These are phyloP conservation scores for Gadopsis bispinosus DNA, from an alignment of 2,797 vertebrate genomes.

Conservation along the genomic window DNA sequence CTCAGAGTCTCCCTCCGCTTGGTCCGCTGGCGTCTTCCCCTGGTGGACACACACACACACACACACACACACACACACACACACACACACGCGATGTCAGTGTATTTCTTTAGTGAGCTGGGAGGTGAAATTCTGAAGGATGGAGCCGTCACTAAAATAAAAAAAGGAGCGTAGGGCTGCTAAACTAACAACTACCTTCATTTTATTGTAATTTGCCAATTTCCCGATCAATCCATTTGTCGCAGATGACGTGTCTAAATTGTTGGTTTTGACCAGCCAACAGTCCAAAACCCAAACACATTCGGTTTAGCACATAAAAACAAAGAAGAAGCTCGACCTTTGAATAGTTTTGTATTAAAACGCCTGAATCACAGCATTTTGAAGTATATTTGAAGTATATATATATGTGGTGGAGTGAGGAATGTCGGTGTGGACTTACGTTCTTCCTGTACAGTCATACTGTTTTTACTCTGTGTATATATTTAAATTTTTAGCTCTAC, in stretches of 20 bases:
- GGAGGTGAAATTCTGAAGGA: too few species aligned
- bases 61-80: constrained; percentile 13
- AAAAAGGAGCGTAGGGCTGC: neutral
- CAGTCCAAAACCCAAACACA: neutral
- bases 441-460: too few species aligned
- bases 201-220: neutral
- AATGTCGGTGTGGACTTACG: too few species aligned
- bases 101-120: too few species aligned
- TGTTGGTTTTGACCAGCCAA: neutral
- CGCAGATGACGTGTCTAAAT: neutral
- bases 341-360: too few species aligned
- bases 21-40: constrained; percentile 94
- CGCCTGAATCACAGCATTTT: too few species aligned
- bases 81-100: neutral
- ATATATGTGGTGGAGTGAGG: too few species aligned
- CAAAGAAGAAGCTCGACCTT: neutral
- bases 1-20: constrained; percentile 91
- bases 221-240: neutral
- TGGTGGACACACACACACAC: constrained; percentile 59
- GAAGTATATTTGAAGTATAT: too few species aligned
- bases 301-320: neutral
- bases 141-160: too few species aligned
- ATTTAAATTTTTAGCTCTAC: too few species aligned
- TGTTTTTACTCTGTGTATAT: too few species aligned
- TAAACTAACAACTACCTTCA: neutral